These are phyloP conservation scores for Bellardia bayeri DNA, from an alignment of 2,888 invertebrate genomes.

Conservation along the genomic window DNA sequence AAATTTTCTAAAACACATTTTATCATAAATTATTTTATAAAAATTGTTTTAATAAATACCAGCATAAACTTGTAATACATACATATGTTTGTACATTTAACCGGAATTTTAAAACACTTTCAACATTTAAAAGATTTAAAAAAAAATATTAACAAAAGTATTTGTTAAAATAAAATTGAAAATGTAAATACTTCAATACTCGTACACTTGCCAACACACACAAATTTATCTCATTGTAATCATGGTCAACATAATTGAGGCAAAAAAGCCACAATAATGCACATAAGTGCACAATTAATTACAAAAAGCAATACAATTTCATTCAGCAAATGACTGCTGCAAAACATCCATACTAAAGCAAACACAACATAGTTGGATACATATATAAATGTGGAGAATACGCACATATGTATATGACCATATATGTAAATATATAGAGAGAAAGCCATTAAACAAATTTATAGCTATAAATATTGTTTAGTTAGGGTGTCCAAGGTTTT, in stretches of 20 bases:
- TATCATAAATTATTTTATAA: too few species aligned
- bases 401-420: neutral
- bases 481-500: neutral
- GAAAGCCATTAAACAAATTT: conserved; percentile 8
- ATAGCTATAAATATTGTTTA: neutral
- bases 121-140: neutral
- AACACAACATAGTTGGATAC: neutral
- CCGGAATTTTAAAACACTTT: neutral
- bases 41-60: too few species aligned
- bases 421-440: neutral
- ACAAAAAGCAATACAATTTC: conserved; percentile 44
- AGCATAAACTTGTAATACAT: too few species aligned
- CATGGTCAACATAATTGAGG: conserved; percentile 50
- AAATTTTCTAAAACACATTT: too few species aligned
- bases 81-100: neutral
- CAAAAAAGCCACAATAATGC: conserved; percentile 54
- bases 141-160: neutral
- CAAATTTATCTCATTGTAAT: conserved; percentile 38
- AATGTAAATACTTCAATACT: conserved; percentile 11
- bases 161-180: conserved; percentile 8
- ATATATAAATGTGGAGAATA: neutral
- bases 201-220: neutral
- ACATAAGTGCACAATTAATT: conserved; percentile 65
- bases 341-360: conserved; percentile 1
- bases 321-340: conserved; percentile 18